phyloP scores from a whole-genome alignment of 2,888 invertebrate genomes.

The Dorcus hopei region DNA sequence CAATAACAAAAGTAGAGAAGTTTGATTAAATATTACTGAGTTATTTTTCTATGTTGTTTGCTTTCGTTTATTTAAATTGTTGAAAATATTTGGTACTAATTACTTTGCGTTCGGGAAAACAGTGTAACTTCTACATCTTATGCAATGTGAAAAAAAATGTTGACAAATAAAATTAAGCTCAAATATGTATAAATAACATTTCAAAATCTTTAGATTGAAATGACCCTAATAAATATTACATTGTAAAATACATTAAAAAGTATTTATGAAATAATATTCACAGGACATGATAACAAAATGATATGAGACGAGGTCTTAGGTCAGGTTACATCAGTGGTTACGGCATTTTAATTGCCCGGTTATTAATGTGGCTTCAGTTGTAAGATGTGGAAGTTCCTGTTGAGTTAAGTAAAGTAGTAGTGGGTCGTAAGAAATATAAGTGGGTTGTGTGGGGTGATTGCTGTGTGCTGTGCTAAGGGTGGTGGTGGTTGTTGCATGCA shows the following conservation, averaged over 20 bases:
- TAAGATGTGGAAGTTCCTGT: background rate
- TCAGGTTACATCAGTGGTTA: background rate
- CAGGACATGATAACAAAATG: no score
- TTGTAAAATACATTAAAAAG: no score
- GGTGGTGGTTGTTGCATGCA: conserved; percentile 44
- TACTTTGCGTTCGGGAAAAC: background rate
- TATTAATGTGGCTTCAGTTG: background rate
- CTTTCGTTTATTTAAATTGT: conserved; percentile 10
- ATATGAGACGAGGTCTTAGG: background rate
- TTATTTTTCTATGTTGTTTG: conserved; percentile 12
- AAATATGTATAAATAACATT: no score
- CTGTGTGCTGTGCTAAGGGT: conserved; percentile 16
- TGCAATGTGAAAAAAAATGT: no score
- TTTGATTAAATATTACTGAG: conserved; percentile 4
- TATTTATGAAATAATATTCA: no score
- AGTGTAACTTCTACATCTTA: no score
- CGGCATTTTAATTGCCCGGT: background rate
- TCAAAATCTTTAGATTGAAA: no score
- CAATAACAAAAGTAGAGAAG: background rate
- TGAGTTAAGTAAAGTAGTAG: background rate
- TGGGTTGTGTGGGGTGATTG: conserved; percentile 2
- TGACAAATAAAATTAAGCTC: no score
- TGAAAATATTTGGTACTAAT: conserved; percentile 10
- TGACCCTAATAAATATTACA: no score
- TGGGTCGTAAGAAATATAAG: conserved; percentile 3